Conservation (phyloP, 2,797 vertebrate genomes). For the Semaprochilodus insignis region DNA sequence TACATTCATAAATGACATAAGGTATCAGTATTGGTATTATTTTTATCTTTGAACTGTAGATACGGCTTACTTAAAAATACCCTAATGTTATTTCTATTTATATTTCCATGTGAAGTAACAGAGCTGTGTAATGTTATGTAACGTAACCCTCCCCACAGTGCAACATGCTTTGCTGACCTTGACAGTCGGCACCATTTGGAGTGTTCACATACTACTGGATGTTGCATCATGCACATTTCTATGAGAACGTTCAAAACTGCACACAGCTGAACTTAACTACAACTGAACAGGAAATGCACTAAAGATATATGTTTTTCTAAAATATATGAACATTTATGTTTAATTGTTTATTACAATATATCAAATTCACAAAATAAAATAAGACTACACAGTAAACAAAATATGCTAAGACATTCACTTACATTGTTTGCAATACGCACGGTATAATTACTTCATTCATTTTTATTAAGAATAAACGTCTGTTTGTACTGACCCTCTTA, state of each 20-base stretch:
- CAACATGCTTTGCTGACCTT: neutral
- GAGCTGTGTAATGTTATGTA: neutral
- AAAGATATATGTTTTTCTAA: neutral
- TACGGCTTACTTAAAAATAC: no score
- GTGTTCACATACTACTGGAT: neutral
- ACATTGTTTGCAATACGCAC: no score
- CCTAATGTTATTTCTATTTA: no score
- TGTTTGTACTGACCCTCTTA: neutral
- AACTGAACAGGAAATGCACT: neutral
- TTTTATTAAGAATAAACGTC: neutral
- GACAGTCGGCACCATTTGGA: constrained; percentile 1
- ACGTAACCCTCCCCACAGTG: neutral
- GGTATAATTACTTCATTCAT: no score
- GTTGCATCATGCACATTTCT: constrained; percentile 31
- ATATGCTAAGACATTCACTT: neutral
- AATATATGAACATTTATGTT: no score
- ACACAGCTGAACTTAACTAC: neutral
- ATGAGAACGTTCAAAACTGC: neutral
- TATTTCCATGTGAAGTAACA: neutral
- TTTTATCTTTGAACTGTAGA: no score
- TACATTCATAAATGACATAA: no score
- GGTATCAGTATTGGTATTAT: no score
- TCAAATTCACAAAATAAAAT: neutral
- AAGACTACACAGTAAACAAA: neutral
- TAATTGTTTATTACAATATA: neutral